Evolutionary conservation across 2,797 vertebrate species (phyloP).

Genomic region (Hapalemur alaotrensis): DNA sequence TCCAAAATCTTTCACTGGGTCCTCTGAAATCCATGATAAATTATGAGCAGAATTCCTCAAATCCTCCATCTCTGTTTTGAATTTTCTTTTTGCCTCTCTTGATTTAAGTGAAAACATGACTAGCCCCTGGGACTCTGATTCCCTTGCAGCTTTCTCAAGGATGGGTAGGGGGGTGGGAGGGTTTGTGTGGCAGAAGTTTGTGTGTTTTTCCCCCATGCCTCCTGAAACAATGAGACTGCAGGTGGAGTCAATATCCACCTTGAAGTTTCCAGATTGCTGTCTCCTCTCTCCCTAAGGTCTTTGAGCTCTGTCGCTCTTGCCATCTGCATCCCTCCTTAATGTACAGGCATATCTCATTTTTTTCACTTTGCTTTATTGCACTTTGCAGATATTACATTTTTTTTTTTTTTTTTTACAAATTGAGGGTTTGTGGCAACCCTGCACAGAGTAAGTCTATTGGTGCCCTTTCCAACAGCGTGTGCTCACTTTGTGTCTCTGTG

Average conservation of each 20-base stretch:
- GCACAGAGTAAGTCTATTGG: background rate
- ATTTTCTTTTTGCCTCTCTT: background rate
- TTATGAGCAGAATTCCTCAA: background rate
- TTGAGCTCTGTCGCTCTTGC: background rate
- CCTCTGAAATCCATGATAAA: background rate
- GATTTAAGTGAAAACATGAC: too few relatives aligned
- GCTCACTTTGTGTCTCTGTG: background rate
- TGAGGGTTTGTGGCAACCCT: background rate
- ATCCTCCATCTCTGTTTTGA: background rate
- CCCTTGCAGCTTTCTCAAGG: background rate
- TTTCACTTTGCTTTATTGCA: too few relatives aligned
- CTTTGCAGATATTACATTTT: background rate
- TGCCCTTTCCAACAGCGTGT: background rate
- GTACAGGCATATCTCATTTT: background rate
- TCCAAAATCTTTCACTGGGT: background rate
- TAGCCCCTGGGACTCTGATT: background rate
- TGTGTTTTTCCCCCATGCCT: too few relatives aligned
- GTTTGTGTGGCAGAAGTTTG: background rate
- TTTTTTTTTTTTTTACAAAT: background rate
- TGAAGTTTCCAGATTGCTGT: background rate
- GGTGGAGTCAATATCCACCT: background rate
- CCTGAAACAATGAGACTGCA: background rate
- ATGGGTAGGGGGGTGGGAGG: rapidly evolving
- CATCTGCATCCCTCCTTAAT: background rate
- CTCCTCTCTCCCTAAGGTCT: background rate